Base-by-base conservation (phyloP, 92 coral and sea anemone species). In the Porites lobata region DNA sequence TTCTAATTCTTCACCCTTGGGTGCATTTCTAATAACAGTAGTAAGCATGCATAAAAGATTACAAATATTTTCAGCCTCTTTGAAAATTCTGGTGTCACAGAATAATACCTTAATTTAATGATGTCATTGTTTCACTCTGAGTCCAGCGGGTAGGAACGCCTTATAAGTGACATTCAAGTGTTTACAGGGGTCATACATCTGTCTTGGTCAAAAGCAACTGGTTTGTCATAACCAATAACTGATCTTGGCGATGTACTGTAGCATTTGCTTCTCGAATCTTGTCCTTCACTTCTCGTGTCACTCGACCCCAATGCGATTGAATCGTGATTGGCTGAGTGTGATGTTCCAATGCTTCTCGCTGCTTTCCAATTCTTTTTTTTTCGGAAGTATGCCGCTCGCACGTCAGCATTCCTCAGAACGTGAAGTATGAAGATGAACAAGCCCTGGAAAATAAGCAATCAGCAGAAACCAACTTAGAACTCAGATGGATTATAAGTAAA, bases 341-440 rank as follows among this genome's bases (percentile, higher is more conserved):
- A 66, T 8, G 85, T 47, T 22, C 22, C 32, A 80, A 66, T 13
- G 85, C 65, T 67, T 24, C 53, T 56, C 29, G 6, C 15, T 17
- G 51, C 64, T 8, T 7, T 66, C 91, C 91, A 87, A 20, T 54
- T 61, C n/a, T 87, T 24, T 50, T 59, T 80, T 65, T 81, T 87
- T 3, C 85, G 79, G 47, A 19, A 22, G 76, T 70, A 87, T 5
- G 87, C 76, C 2, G 71, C 65, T 2, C 76, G 91, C 50, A 92
- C 90, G 61, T 92, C 95, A 20, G 85, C 51, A 69, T 85, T 92
- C 71, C 93, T 82, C 22, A 92, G 47, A 20, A 85, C 87, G 50
- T 89, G 90, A 72, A 92, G 75, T 6, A 89, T 17, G 15, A 92
- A 89, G 52, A 92, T 76, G 9, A 92, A 63, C n/a, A 85, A 92